Evolutionary conservation across 2,888 invertebrate genomes (phyloP).

Genomic region (Podotricha telesiphe): DNA sequence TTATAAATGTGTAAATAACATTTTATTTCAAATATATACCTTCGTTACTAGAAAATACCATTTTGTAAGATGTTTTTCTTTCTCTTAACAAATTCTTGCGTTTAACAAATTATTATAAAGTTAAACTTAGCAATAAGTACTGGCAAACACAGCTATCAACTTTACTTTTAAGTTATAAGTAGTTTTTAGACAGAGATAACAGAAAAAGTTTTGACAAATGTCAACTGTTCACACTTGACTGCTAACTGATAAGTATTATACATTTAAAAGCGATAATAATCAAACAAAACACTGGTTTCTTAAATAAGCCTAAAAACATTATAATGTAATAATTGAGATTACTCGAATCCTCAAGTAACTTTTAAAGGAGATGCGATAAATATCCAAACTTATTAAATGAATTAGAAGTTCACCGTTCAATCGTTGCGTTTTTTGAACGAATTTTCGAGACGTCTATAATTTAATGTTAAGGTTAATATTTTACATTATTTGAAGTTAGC

Average conservation of each 20-base stretch:
- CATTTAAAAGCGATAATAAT: not conserved
- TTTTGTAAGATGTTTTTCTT: not conserved
- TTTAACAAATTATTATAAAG: not conserved
- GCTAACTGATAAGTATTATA: not conserved
- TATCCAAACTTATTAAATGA: no score
- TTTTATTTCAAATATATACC: not conserved
- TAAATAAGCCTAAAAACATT: not conserved
- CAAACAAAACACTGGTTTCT: not conserved
- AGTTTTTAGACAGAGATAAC: slow-evolving; percentile 4
- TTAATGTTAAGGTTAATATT: no score
- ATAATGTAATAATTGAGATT: not conserved
- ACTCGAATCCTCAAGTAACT: not conserved
- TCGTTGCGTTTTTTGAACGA: no score
- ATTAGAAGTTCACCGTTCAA: no score
- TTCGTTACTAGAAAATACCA: not conserved
- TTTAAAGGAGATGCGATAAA: no score
- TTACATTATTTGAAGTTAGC: no score
- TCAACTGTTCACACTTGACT: slow-evolving; percentile 11
- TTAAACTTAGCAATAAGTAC: no score
- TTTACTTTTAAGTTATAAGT: not conserved
- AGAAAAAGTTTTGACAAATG: not conserved
- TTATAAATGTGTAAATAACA: not conserved
- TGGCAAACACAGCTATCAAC: not conserved
- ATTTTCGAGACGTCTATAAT: no score
- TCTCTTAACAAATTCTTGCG: not conserved